These are phyloP conservation scores for Drosophila mimetica DNA, from an alignment of 2,888 invertebrate species.

Conservation along the genomic window DNA sequence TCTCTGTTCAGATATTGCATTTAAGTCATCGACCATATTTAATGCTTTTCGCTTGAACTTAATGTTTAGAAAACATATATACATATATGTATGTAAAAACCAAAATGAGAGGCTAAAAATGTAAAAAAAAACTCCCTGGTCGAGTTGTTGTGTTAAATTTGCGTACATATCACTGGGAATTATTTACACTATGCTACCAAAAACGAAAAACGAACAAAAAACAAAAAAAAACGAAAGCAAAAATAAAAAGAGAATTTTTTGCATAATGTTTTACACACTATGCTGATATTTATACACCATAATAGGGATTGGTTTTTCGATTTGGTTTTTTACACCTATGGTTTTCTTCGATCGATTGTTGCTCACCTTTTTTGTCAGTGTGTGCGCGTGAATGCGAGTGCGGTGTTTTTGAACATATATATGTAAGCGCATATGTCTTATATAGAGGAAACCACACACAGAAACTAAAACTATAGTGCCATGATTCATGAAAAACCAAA, in stretches of 20 bases:
- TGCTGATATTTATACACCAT: conserved; percentile 36
- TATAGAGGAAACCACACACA: conserved; percentile 35
- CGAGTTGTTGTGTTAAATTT: conserved; percentile 62
- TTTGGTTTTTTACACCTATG: conserved; percentile 46
- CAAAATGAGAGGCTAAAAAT: conserved; percentile 25
- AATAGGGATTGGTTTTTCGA: conserved; percentile 37
- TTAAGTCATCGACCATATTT: conserved; percentile 37
- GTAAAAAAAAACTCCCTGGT: conserved; percentile 27
- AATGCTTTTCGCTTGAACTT: conserved; percentile 51
- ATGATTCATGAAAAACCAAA: conserved; percentile 46
- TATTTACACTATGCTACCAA: conserved; percentile 57
- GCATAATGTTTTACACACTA: conserved; percentile 49
- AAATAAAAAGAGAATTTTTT: conserved; percentile 23
- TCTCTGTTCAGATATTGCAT: conserved; percentile 31
- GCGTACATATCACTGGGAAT: conserved; percentile 70
- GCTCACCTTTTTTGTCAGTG: conserved; percentile 52
- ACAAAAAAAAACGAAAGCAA: conserved; percentile 11
- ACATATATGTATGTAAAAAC: conserved; percentile 27
- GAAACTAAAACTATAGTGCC: conserved; percentile 63
- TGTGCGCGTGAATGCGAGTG: conserved; percentile 11
- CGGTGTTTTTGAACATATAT: conserved; percentile 25
- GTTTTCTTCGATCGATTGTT: conserved; percentile 44
- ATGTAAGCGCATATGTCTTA: conserved; percentile 24
- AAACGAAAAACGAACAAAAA: conserved; percentile 1
- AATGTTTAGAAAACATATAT: conserved; percentile 25